Percentiles rank a stretch among this genome's conserved stretches.
phyloP scores from a whole-genome alignment of 2,113 vertebrate genomes.

The Marcusenius ussheri region DNA sequence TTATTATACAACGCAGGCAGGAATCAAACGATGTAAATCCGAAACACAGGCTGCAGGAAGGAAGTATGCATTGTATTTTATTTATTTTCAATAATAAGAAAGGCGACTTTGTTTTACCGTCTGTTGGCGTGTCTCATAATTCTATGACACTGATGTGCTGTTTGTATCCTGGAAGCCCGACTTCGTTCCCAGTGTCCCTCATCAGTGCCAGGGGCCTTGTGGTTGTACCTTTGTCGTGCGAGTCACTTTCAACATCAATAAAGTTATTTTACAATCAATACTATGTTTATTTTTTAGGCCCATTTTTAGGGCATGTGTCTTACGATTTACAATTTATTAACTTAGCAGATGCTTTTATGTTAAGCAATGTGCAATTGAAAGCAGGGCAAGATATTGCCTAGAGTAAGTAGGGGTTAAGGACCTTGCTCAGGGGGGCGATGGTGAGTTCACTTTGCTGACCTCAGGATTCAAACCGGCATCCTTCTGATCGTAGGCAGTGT shows the following conservation, averaged over 20 bases:
- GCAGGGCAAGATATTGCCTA: not conserved
- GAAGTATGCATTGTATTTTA: not conserved
- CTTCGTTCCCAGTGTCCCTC: not conserved
- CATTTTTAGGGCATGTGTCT: not conserved
- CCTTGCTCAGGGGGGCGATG: not conserved
- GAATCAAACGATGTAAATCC: not conserved
- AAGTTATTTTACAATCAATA: constrained; percentile 6
- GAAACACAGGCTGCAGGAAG: not conserved
- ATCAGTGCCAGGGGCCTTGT: not conserved
- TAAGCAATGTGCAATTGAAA: not conserved
- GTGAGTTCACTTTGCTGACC: not conserved
- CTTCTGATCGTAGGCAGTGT: no score
- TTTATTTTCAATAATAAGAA: not conserved
- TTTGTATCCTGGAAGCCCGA: not conserved
- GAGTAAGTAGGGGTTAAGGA: not conserved
- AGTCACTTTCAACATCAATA: constrained; percentile 13
- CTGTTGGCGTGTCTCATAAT: not conserved
- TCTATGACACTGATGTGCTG: not conserved
- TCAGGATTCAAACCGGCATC: not conserved
- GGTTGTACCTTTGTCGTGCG: not conserved
- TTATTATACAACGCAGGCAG: not conserved
- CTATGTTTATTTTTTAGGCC: not conserved
- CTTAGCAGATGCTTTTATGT: not conserved
- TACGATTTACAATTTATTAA: not conserved
- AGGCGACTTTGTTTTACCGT: not conserved